Evolutionary conservation across 2,888 invertebrate species (phyloP).

Genomic region (Hymenopus coronatus): DNA sequence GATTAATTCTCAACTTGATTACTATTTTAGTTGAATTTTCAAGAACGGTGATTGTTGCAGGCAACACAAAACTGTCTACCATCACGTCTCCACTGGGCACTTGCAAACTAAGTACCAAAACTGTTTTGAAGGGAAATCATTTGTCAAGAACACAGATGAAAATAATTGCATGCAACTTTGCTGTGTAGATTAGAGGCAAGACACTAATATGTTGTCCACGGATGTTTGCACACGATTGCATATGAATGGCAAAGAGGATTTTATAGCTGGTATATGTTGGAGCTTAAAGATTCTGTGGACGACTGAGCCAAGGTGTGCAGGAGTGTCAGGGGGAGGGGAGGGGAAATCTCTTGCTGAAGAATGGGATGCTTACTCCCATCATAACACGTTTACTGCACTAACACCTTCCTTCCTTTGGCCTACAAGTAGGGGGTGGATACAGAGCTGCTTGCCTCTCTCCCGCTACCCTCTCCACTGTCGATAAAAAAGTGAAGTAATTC

Average conservation of each 20-base stretch:
- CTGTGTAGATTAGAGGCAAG: neutral
- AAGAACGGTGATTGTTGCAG: neutral
- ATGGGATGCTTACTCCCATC: neutral
- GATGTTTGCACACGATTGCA: neutral
- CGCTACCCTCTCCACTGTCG: neutral
- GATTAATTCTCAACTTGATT: too few species aligned
- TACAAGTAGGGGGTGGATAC: too few species aligned
- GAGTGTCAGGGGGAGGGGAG: neutral
- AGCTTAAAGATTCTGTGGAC: neutral
- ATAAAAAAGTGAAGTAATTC: neutral
- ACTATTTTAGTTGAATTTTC: too few species aligned
- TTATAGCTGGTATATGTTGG: neutral
- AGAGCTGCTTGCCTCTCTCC: neutral
- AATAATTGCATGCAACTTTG: neutral
- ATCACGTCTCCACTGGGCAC: neutral
- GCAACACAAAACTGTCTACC: neutral
- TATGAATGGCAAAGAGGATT: neutral
- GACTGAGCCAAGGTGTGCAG: neutral
- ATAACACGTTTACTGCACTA: slow-evolving; percentile 7
- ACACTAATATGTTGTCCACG: neutral
- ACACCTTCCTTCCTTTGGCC: slow-evolving; percentile 12
- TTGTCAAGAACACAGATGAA: neutral
- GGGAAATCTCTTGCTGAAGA: neutral
- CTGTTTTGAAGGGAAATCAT: neutral
- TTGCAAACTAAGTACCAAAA: neutral